Base-by-base conservation (phyloP, 2,797 vertebrate genomes). In the Pipistrellus kuhlii region DNA sequence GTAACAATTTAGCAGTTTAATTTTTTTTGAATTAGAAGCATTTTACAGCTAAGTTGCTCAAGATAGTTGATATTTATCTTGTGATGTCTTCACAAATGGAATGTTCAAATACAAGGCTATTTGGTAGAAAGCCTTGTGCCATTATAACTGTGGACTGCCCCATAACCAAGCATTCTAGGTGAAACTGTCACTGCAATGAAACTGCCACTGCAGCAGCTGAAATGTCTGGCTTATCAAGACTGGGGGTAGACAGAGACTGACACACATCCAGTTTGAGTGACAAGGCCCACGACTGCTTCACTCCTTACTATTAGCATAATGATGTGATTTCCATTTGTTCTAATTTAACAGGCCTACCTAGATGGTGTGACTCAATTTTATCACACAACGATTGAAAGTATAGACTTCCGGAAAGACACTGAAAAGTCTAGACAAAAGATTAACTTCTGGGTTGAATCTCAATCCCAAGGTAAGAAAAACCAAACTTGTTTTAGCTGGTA, bases 391-490 rank as follows among this genome's bases (percentile, higher is more conserved):
- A 9, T 98, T 3, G 96, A 98, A 96, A 97, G 94, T 62, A 87
- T 98, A 41, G 97, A 98, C 93, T 98, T 98, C 73, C 94, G 38
- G 3, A 96, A 94, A 73, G 95, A 97, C 69, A 17, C 88, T 7
- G 98, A 98, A 93, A 93, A 95, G 4, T 91, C 98, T 57, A 98
- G 98, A 94, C 90, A 95, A 91, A 86, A 97, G 94, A 98, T 98
- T 94, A 98, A 98, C 64, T 89, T 92, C 94, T 98, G 98, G 98
- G 98, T 98, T 89, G 98, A 98, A 96, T 97, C 73, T 76, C 97
- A 98, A 90, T 98, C 98, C 30, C 97, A 98, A 97, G 98, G 98
- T 98, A 98, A 97, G 86, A 76, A 86, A 91, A 55, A 48, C 18
- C 48, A 12, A 57, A 46, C 3, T 13, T 12, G 3, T 0, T 2